Conservation (phyloP, 2,888 invertebrate genomes). For the Neoitamus cyanurus region DNA sequence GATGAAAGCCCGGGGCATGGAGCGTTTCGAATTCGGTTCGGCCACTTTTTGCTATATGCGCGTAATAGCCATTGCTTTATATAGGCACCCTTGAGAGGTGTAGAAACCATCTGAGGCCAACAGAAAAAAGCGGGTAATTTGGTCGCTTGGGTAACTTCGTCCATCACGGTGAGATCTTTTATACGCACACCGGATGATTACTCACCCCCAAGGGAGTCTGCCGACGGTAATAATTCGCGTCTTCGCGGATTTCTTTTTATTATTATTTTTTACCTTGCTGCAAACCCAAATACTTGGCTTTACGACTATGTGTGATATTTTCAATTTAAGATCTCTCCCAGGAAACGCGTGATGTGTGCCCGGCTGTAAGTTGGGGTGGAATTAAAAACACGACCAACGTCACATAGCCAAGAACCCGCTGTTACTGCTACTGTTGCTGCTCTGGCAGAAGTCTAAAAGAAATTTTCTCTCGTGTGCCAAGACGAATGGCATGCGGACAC, state of each 20-base stretch:
- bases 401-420: background rate
- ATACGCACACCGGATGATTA: background rate
- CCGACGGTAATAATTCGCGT: background rate
- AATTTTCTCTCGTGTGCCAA: background rate
- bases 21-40: background rate
- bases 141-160: background rate
- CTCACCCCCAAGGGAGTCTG: background rate
- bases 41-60: background rate
- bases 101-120: constrained; percentile 14
- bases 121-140: background rate
- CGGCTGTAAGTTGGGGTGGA: background rate
- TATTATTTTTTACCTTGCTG: background rate
- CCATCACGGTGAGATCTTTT: background rate
- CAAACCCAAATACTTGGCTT: background rate
- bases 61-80: background rate
- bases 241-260: background rate
- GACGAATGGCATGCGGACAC: constrained; percentile 28
- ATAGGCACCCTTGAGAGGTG: constrained; percentile 12
- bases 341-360: background rate
- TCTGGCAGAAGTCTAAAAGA: background rate
- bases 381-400: background rate
- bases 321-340: background rate
- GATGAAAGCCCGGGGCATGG: background rate
- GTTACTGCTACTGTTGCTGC: background rate
- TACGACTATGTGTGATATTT: background rate